phyloP scores from a whole-genome alignment of 2,888 invertebrate species.

The Auanema sp. region DNA sequence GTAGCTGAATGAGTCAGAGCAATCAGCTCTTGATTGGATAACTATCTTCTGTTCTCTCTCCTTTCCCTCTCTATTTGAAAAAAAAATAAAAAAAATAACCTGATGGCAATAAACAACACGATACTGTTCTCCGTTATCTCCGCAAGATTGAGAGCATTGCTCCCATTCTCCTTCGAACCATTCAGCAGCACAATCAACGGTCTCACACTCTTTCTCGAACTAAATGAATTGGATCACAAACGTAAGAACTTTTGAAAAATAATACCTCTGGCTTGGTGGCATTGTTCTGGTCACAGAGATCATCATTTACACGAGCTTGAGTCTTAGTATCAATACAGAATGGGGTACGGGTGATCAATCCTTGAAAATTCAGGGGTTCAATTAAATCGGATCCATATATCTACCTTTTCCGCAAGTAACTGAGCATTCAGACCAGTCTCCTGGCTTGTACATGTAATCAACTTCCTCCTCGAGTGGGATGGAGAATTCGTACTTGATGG shows the following conservation, averaged over 20 bases:
- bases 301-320: conserved; percentile 75
- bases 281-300: conserved; percentile 76
- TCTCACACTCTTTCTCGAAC: conserved; percentile 52
- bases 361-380: conserved; percentile 66
- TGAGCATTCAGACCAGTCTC: conserved; percentile 79
- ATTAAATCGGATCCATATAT: background rate
- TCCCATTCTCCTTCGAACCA: conserved; percentile 83
- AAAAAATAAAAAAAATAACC: conserved; percentile 15
- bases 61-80: background rate
- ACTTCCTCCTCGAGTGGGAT: conserved; percentile 76
- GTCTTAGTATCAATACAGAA: conserved; percentile 79
- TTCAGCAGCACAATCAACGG: conserved; percentile 62
- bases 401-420: conserved; percentile 87
- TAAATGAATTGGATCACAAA: conserved; percentile 22
- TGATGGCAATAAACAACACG: conserved; percentile 75
- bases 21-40: no score
- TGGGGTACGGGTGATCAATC: conserved; percentile 77
- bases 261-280: conserved; percentile 79
- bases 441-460: conserved; percentile 80
- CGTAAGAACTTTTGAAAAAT: conserved; percentile 68
- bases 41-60: background rate
- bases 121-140: conserved; percentile 71
- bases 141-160: conserved; percentile 81
- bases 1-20: no score
- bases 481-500: conserved; percentile 86